phyloP scores from a whole-genome alignment of 2,888 invertebrate genomes.

The Heliconius charithonia region DNA sequence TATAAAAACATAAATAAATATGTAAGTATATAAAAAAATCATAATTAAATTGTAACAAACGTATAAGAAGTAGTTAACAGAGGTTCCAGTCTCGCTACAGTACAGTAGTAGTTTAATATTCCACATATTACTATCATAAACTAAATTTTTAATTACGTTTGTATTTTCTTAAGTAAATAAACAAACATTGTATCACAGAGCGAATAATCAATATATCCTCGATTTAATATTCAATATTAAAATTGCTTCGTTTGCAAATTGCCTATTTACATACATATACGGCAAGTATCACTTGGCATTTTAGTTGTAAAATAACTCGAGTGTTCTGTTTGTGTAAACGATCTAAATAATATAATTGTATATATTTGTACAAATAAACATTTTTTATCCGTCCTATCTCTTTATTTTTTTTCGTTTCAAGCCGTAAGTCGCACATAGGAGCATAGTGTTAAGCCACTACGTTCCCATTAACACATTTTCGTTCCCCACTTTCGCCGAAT shows the following conservation, averaged over 20 bases:
- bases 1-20: no score
- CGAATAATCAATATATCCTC: not conserved
- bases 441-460: not conserved
- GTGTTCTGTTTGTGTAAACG: not conserved
- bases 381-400: not conserved
- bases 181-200: no score
- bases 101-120: no score
- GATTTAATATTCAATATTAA: not conserved
- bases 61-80: no score
- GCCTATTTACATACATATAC: constrained; percentile 2
- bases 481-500: not conserved
- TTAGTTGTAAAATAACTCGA: not conserved
- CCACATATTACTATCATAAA: not conserved
- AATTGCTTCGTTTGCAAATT: not conserved
- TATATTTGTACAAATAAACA: not conserved
- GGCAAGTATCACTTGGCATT: not conserved
- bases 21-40: no score
- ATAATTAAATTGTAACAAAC: no score
- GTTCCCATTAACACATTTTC: not conserved
- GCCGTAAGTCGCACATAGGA: not conserved
- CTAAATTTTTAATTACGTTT: not conserved
- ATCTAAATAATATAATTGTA: not conserved
- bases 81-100: no score
- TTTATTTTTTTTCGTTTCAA: no score
- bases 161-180: not conserved